A percentile compares a stretch with the other conserved stretches of the same genome.
Conservation (phyloP, 1,140 invertebrate genomes). For the Glomeris maerens region DNA sequence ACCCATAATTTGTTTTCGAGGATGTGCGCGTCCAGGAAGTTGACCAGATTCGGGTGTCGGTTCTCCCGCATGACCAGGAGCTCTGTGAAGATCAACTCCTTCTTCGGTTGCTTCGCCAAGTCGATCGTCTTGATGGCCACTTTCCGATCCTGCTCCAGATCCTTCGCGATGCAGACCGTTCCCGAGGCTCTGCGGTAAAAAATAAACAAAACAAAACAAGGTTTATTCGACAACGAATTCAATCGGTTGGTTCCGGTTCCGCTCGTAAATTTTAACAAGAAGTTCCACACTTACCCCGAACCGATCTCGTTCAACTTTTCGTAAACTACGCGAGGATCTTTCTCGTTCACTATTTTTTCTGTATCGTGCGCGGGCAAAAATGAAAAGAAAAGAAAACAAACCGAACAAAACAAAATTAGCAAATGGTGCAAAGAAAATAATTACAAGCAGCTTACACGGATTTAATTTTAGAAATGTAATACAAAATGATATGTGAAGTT, state of each 20-base stretch:
- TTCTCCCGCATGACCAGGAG: conserved; percentile 86
- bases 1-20: conserved; percentile 85
- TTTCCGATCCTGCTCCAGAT: conserved; percentile 54
- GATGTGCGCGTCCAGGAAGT: conserved; percentile 86
- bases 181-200: conserved; percentile 45
- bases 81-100: conserved; percentile 88
- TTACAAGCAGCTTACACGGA: too few relatives aligned
- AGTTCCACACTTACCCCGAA: conserved; percentile 40
- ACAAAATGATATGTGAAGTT: too few relatives aligned
- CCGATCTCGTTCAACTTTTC: conserved; percentile 72
- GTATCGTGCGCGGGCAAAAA: not conserved
- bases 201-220: conserved; percentile 1
- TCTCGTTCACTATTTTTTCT: conserved; percentile 48
- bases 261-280: not conserved
- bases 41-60: conserved; percentile 91
- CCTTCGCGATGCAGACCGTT: conserved; percentile 78
- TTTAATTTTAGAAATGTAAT: too few relatives aligned
- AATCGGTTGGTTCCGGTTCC: too few relatives aligned
- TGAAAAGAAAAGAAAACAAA: not conserved
- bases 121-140: conserved; percentile 96
- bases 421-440: not conserved
- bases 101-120: conserved; percentile 79
- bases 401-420: not conserved
- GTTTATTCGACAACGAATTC: not conserved
- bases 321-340: conserved; percentile 64